phyloP scores from a whole-genome alignment of 2,888 invertebrate species.

The Trilocha varians region DNA sequence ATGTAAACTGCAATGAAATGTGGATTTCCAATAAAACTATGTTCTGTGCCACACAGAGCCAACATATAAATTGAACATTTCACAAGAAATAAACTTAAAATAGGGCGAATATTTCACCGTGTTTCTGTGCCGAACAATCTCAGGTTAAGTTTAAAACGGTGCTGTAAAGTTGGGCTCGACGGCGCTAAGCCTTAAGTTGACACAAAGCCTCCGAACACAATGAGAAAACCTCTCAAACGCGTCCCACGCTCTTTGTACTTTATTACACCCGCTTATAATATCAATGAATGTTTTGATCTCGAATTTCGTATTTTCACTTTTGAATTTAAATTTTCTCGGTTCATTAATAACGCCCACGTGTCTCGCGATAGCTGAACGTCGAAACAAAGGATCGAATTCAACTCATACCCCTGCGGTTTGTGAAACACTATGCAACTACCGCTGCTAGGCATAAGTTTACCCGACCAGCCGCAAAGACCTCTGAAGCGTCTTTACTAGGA shows the following conservation, averaged over 20 bases:
- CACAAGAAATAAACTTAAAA: not conserved
- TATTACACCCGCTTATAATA: constrained; percentile 1
- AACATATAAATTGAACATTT: not conserved
- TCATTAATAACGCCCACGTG: not conserved
- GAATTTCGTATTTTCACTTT: not conserved
- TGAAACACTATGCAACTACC: constrained; percentile 47
- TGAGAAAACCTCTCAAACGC: constrained; percentile 14
- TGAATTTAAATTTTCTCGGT: not conserved
- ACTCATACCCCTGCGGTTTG: constrained; percentile 45
- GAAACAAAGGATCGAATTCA: constrained; percentile 51
- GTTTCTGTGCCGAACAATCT: not conserved
- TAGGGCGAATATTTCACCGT: not conserved
- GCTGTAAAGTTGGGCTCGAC: constrained; percentile 9
- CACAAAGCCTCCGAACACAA: constrained; percentile 40
- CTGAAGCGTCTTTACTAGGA: constrained; percentile 15
- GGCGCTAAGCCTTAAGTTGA: constrained; percentile 25
- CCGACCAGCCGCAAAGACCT: constrained; percentile 30
- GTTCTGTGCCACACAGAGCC: not conserved
- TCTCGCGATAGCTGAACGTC: constrained; percentile 18
- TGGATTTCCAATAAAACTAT: not conserved
- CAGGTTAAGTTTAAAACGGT: constrained; percentile 2
- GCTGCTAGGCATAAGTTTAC: constrained; percentile 32
- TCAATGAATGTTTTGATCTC: not conserved
- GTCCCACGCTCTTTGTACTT: not conserved
- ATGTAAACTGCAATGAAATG: too few relatives aligned